Percentiles rank a stretch among this genome's conserved stretches.
These are phyloP conservation scores for Ptychoptera albimana DNA, from an alignment of 2,888 invertebrate genomes.

Conservation along the genomic window DNA sequence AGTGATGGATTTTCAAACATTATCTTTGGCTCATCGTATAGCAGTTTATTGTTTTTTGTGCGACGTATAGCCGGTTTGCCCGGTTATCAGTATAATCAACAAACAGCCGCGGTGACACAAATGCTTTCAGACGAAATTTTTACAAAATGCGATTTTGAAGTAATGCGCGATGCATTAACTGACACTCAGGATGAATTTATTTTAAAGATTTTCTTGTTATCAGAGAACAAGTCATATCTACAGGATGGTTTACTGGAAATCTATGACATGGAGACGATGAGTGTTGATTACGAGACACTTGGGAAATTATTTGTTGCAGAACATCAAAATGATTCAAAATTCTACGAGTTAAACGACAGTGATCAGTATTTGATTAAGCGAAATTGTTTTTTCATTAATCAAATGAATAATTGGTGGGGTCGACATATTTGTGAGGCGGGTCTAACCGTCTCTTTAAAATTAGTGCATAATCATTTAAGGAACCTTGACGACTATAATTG, in stretches of 20 bases:
- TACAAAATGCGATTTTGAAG: constrained; percentile 7
- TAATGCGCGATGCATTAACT: not conserved
- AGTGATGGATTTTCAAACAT: constrained; percentile 9
- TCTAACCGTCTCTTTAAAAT: not conserved
- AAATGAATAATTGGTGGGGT: not conserved
- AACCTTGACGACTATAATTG: too few species aligned
- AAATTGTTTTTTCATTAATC: too few species aligned
- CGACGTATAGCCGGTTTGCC: constrained; percentile 10
- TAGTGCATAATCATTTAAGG: too few species aligned
- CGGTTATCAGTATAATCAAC: constrained; percentile 11
- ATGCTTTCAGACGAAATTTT: constrained; percentile 6
- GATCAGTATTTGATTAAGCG: constrained; percentile 1
- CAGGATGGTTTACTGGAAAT: too few species aligned
- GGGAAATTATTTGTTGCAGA: constrained; percentile 6
- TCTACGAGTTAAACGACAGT: constrained; percentile 4
- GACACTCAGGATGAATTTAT: too few species aligned
- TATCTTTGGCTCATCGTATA: constrained; percentile 9
- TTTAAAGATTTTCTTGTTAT: too few species aligned
- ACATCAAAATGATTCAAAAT: constrained; percentile 9
- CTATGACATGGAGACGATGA: not conserved
- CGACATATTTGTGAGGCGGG: not conserved
- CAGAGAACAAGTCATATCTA: too few species aligned
- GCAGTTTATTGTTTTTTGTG: constrained; percentile 8
- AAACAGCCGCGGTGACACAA: constrained; percentile 5
- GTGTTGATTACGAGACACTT: not conserved